Evolutionary conservation across 2,888 invertebrate genomes (phyloP), one percentile per base, ranked within the genome.

Genomic region (Xestia xanthographa): DNA sequence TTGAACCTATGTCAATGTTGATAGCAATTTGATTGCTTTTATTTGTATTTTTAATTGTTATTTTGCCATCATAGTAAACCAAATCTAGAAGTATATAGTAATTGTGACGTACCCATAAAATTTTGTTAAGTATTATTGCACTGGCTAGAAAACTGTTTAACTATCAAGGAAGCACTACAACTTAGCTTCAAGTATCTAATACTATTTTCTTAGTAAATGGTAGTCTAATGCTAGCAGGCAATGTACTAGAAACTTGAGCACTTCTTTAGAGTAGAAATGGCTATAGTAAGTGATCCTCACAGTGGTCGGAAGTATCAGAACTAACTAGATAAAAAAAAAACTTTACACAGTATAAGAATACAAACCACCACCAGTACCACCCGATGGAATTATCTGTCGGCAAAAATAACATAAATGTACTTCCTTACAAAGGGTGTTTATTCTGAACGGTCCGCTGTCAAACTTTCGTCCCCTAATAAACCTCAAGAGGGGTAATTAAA

Each of bases 211-310:
- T 66, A n/a, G 48, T 34, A 12, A 70, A 63, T 62, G 48, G 43
- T 62, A 62, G 62, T 73, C 11, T 79, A 53, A 62, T 78, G 79
- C n/a, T 50, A 9, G 11, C 14, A 43, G 9, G 26, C 4, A 71
- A 65, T 68, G 81, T 26, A 48, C 58, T 48, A 20, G 76, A 80
- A 80, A 80, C 67, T 65, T 45, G 12, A 68, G 38, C 56, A 60
- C 43, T 65, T 41, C 58, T 20, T 53, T 67, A 26, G 22, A 58
- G 48, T 38, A 60, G 20, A 22, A 66, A 67, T 67, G 22, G 29
- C 29, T 29, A 22, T 26, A 34, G 3, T 48, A 70, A 68, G 45
- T 48, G n/a, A 8, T 29, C 22, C 14, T n/a, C 9, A 22, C 6
- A 29, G 70, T 41, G 38, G 20, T 81, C 60, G 26, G 22, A 72